Conservation (phyloP, 2,888 invertebrate species). For the Leistus spinibarbis region DNA sequence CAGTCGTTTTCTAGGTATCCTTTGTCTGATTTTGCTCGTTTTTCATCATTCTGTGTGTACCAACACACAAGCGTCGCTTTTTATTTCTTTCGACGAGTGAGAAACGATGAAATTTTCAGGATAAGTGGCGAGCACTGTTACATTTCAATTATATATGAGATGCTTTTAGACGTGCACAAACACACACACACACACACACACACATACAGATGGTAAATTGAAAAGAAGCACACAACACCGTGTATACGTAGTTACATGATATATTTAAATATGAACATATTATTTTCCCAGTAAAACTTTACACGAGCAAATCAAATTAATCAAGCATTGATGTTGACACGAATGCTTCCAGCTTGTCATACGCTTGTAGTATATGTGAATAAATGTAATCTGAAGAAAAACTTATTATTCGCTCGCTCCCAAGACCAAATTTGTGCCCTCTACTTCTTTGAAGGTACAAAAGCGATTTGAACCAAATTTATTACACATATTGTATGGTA, state of each 20-base stretch:
- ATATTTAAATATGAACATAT: not conserved
- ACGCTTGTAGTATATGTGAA: no score
- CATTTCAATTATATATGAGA: slow-evolving; percentile 30
- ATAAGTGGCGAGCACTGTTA: slow-evolving; percentile 32
- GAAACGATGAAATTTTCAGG: slow-evolving; percentile 39
- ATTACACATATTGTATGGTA: no score
- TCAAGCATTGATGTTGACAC: no score
- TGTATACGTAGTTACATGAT: not conserved
- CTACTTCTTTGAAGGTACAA: no score
- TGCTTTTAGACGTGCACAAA: slow-evolving; percentile 31
- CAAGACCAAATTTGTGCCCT: no score
- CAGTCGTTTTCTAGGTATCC: not conserved
- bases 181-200: not conserved
- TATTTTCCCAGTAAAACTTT: not conserved
- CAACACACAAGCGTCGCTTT: not conserved
- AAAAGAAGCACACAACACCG: not conserved
- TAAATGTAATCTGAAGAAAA: no score
- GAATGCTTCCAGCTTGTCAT: no score
- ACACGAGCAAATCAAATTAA: no score
- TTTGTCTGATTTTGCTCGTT: not conserved
- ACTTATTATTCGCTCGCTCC: no score
- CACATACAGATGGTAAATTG: not conserved
- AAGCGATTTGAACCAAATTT: no score
- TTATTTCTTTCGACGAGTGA: not conserved
- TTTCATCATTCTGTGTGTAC: not conserved